Conservation (phyloP, 2,888 invertebrate species). For the Aplocera efformata region DNA sequence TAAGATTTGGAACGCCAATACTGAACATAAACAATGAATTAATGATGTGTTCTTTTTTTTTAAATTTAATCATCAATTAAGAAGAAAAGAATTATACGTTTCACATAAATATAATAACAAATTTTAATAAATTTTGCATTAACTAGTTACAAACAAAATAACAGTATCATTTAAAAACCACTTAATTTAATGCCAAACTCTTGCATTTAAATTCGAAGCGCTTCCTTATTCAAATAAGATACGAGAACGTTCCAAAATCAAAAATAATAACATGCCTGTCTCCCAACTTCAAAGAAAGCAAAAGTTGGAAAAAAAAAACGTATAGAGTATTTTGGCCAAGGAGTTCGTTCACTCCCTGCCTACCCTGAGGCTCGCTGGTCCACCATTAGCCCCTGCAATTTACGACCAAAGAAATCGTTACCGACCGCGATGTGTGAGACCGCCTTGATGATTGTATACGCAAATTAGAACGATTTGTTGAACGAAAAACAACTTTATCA, state of each 20-base stretch:
- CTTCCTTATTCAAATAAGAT: conserved; percentile 29
- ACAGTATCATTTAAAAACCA: no score
- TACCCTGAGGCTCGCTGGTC: conserved; percentile 51
- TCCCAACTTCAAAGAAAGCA: conserved; percentile 44
- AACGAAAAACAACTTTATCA: conserved; percentile 14
- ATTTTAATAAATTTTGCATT: no score
- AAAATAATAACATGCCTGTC: conserved; percentile 31
- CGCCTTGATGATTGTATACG: conserved; percentile 41
- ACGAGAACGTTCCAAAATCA: conserved; percentile 14
- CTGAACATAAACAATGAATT: conserved; percentile 9
- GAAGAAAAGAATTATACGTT: no score
- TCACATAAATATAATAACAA: no score
- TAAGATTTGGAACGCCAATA: conserved; percentile 52
- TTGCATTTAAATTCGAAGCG: conserved; percentile 5
- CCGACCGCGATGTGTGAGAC: conserved; percentile 61
- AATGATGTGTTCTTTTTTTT: no score
- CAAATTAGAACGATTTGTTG: conserved; percentile 17
- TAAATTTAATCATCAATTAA: no score
- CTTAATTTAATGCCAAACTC: conserved; percentile 6
- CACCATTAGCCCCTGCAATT: conserved; percentile 58
- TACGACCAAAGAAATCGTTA: conserved; percentile 53
- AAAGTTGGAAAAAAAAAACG: conserved; percentile 35
- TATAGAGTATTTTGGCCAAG: conserved; percentile 32
- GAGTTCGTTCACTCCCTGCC: conserved; percentile 53
- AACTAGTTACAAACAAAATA: no score